Evolutionary conservation across 2,113 vertebrate genomes (phyloP).

Genomic region (Pelvicachromis taeniatus): DNA sequence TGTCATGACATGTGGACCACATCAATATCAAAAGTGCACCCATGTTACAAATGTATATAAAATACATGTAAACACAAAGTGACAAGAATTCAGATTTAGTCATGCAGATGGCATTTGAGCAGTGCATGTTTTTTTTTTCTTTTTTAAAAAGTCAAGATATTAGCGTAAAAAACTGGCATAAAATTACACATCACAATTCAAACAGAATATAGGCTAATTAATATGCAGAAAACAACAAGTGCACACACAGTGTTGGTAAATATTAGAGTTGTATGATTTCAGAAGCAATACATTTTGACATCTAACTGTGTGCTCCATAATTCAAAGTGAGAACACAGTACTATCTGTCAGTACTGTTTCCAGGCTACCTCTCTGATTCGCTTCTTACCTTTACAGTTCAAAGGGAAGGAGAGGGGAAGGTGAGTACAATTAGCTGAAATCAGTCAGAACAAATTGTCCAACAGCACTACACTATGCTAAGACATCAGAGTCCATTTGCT

Average conservation of each 20-base stretch:
- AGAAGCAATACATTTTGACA: slow-evolving; percentile 52
- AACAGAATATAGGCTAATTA: slow-evolving; percentile 18
- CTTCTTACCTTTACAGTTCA: slow-evolving; percentile 68
- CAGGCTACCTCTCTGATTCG: slow-evolving; percentile 36
- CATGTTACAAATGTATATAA: neutral
- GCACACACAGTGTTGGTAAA: slow-evolving; percentile 43
- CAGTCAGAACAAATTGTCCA: slow-evolving; percentile 74
- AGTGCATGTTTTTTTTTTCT: neutral
- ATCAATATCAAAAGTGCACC: neutral
- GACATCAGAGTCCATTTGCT: slow-evolving; percentile 53
- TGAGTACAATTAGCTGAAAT: slow-evolving; percentile 71
- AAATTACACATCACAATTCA: slow-evolving; percentile 3
- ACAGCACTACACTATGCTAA: slow-evolving; percentile 41
- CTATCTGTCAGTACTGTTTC: slow-evolving; percentile 68
- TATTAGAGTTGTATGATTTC: slow-evolving; percentile 43
- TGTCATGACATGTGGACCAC: slow-evolving; percentile 27
- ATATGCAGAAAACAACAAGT: slow-evolving; percentile 45
- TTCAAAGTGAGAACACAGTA: slow-evolving; percentile 69
- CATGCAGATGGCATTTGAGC: neutral
- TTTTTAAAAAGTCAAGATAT: neutral
- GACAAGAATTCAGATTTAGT: neutral
- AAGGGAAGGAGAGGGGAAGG: slow-evolving; percentile 71
- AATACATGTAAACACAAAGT: neutral
- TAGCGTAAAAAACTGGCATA: neutral
- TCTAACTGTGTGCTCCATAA: slow-evolving; percentile 60